These are phyloP conservation scores for Drosophila ezoana DNA, from an alignment of 2,888 invertebrate species.

Conservation along the genomic window DNA sequence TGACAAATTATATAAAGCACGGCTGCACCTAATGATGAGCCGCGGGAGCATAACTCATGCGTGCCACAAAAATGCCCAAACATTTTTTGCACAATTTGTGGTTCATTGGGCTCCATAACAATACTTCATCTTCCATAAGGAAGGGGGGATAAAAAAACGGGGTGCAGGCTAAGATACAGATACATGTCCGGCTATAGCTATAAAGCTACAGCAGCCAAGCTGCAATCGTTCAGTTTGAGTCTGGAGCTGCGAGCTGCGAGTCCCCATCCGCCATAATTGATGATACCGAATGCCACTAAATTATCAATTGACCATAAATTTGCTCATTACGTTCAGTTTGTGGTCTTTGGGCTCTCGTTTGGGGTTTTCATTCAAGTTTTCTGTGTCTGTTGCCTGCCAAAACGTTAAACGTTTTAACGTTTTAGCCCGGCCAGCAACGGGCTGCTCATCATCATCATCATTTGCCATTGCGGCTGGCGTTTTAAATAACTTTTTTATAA, in stretches of 20 bases:
- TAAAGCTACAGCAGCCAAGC: conserved; percentile 9
- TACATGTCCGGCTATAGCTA: conserved; percentile 14
- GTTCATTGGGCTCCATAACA: conserved; percentile 83
- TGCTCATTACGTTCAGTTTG: conserved; percentile 82
- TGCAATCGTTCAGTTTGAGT: conserved; percentile 29
- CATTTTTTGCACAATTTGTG: conserved; percentile 83
- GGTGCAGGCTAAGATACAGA: conserved; percentile 2
- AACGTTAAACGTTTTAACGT: conserved; percentile 60
- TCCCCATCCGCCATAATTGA: conserved; percentile 78
- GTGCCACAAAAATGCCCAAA: conserved; percentile 66
- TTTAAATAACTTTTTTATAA: conserved; percentile 79
- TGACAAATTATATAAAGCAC: conserved; percentile 70
- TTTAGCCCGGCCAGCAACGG: conserved; percentile 46
- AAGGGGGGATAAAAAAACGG: conserved; percentile 27
- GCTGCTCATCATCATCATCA: conserved; percentile 68
- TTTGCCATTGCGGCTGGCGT: conserved; percentile 76
- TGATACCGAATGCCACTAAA: conserved; percentile 85
- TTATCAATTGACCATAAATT: conserved; percentile 85
- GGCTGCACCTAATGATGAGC: conserved; percentile 71
- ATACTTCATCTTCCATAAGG: conserved; percentile 80
- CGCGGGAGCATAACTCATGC: conserved; percentile 79
- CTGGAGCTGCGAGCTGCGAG: conserved; percentile 10
- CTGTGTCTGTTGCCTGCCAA: conserved; percentile 44
- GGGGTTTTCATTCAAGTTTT: conserved; percentile 68
- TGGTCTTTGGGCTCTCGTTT: conserved; percentile 29